Conservation (phyloP, 2,797 vertebrate genomes). For the Taeniopygia guttata region DNA sequence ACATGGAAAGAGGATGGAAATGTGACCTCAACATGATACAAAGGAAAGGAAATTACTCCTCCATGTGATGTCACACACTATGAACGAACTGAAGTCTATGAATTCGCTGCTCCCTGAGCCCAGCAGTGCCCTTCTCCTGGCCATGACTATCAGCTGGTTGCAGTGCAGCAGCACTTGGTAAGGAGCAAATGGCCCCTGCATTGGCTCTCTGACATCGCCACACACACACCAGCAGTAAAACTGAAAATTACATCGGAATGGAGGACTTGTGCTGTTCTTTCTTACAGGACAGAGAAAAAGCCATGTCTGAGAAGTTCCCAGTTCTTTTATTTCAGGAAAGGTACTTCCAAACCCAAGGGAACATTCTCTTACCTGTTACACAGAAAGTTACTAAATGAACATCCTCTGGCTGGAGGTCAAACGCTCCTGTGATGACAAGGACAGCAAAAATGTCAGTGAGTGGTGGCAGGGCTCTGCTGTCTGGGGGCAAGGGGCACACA, state of each 20-base stretch:
- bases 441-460: not conserved
- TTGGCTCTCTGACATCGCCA: not conserved
- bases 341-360: not conserved
- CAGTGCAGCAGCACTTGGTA: not conserved
- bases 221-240: not conserved
- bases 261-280: not conserved
- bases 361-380: constrained; percentile 83
- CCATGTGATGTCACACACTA: not conserved
- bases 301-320: not conserved
- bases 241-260: rapidly evolving
- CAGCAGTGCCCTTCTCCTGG: not conserved
- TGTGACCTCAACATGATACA: rapidly evolving
- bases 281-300: not conserved
- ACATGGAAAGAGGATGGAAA: not conserved
- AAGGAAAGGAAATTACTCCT: not conserved
- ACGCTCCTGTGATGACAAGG: constrained; percentile 79
- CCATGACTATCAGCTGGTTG: rapidly evolving
- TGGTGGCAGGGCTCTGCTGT: not conserved
- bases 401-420: constrained; percentile 88
- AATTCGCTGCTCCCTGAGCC: no score
- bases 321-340: not conserved
- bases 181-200: not conserved
- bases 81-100: not conserved
- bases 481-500: not conserved
- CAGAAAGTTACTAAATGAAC: constrained; percentile 92